Evolutionary conservation across 1,140 invertebrate genomes (phyloP).

Genomic region (Orchesella cincta): DNA sequence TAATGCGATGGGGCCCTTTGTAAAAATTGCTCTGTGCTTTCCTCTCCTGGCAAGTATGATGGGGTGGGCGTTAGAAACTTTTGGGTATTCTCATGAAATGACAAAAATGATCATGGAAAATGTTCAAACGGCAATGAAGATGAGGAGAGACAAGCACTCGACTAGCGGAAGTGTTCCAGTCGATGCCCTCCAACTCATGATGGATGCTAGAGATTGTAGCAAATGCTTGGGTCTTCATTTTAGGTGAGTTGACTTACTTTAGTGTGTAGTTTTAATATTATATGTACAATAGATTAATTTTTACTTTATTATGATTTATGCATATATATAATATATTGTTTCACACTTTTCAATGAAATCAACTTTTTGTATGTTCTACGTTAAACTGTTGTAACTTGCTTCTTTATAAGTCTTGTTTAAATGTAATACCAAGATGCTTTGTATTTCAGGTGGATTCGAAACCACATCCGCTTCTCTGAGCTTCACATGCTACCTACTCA

Average conservation of each 20-base stretch:
- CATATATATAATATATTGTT: too few relatives aligned
- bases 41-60: slow-evolving; percentile 52
- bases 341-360: too few relatives aligned
- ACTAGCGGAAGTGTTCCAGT: slow-evolving; percentile 43
- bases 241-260: too few relatives aligned
- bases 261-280: too few relatives aligned
- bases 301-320: too few relatives aligned
- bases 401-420: too few relatives aligned
- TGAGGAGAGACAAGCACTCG: slow-evolving; percentile 41
- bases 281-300: too few relatives aligned
- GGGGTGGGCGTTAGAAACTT: slow-evolving; percentile 51
- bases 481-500: slow-evolving; percentile 59
- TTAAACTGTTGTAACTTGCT: too few relatives aligned
- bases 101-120: slow-evolving; percentile 54
- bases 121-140: slow-evolving; percentile 52
- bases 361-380: too few relatives aligned
- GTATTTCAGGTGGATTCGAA: slow-evolving; percentile 59
- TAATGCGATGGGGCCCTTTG: slow-evolving; percentile 52
- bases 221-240: slow-evolving; percentile 55
- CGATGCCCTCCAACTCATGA: slow-evolving; percentile 50
- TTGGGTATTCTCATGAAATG: slow-evolving; percentile 54
- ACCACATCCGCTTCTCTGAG: slow-evolving; percentile 59
- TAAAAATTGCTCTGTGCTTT: slow-evolving; percentile 54
- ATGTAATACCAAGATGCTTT: too few relatives aligned
- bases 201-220: slow-evolving; percentile 41